phyloP scores from a whole-genome alignment of 2,113 vertebrate genomes.

The Donacobius atricapilla region DNA sequence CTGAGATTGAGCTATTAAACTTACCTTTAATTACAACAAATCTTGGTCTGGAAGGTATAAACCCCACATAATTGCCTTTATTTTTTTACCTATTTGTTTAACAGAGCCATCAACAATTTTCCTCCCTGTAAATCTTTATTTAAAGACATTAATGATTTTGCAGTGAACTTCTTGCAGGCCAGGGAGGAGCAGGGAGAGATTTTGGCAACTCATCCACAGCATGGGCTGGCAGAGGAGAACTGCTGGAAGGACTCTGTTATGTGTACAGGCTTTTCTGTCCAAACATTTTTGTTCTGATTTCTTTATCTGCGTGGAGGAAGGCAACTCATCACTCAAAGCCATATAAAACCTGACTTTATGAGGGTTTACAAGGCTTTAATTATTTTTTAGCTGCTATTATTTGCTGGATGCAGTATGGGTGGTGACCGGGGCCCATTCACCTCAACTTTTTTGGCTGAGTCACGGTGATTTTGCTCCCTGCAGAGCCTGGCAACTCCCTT shows the following conservation, averaged over 20 bases:
- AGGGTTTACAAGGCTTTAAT: neutral
- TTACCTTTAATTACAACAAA: neutral
- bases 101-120: neutral
- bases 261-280: neutral
- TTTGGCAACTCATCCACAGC: neutral
- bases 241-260: neutral
- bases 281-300: neutral
- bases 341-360: neutral
- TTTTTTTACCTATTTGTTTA: neutral
- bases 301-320: neutral
- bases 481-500: neutral
- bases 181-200: neutral
- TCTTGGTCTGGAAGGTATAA: neutral
- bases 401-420: accelerated
- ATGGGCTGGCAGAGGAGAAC: neutral
- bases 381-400: neutral
- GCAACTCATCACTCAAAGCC: neutral
- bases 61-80: neutral
- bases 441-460: neutral
- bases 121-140: neutral
- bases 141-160: neutral
- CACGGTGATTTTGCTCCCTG: neutral
- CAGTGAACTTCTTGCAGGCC: neutral
- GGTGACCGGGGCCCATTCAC: neutral
- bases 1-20: neutral